Evolutionary conservation across 2,797 vertebrate species (phyloP).

Genomic region (Mastacembelus armatus): DNA sequence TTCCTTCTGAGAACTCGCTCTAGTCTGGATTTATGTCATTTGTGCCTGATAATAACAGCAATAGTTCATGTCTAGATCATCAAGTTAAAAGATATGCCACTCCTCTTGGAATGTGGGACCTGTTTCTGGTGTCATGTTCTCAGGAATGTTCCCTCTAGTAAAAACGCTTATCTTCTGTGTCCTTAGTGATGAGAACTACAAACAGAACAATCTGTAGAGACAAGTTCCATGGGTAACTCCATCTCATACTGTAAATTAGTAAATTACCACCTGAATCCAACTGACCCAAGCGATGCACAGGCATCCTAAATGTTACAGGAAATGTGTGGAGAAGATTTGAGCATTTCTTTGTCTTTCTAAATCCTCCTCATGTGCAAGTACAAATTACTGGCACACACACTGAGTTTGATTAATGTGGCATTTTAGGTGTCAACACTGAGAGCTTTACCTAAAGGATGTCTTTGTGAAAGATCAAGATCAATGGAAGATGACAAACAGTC

Average conservation of each 20-base stretch:
- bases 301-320: constrained; percentile 41
- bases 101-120: constrained; percentile 56
- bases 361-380: neutral
- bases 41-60: constrained; percentile 22
- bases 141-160: constrained; percentile 65
- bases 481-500: constrained; percentile 2
- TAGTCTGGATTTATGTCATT: constrained; percentile 7
- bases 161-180: constrained; percentile 36
- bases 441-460: neutral
- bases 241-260: neutral
- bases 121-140: constrained; percentile 59
- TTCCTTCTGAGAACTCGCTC: neutral
- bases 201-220: constrained; percentile 54
- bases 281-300: constrained; percentile 26
- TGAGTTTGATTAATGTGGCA: neutral
- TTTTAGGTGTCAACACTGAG: neutral
- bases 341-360: constrained; percentile 6
- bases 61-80: constrained; percentile 22
- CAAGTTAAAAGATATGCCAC: constrained; percentile 45
- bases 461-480: neutral
- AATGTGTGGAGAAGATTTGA: constrained; percentile 28
- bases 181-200: constrained; percentile 38
- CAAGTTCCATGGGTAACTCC: constrained; percentile 43
- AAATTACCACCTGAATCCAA: constrained; percentile 8
- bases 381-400: neutral